Base-by-base conservation (phyloP, 2,888 invertebrate genomes). In the Osmoderma eremita region DNA sequence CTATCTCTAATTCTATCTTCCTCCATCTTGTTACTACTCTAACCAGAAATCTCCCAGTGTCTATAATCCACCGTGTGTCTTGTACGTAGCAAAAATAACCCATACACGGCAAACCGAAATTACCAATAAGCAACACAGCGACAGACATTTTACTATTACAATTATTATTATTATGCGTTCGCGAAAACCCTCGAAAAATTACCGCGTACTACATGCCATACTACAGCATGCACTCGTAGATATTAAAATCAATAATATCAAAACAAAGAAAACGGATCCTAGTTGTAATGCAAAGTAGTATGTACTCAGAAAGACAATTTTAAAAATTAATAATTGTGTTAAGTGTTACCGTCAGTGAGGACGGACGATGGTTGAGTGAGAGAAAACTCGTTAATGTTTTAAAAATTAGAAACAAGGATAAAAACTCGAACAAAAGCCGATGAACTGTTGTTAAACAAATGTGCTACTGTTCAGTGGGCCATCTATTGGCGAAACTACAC, bases 291-390 rank as follows among this genome's bases (percentile, higher is more conserved):
- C 12, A 20, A 8, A 8, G 18, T n/a, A n/a, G 24, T 1, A 30
- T 10, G 30, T 30, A 5, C 30, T 6, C 30, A 10, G 18, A n/a
- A 22, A 50, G 13, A 50, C 53, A 53, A 15, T 69, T 68, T 30
- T 6, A 30, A 6, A 30, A 30, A 30, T 30, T 30, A 67, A 65
- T 68, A 64, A 69, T 67, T 69, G 76, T 79, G 78, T 78, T 77
- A 77, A 78, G 79, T 80, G 78, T 79, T 74, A 73, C 74, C 78
- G n/a, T 30, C 30, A 30, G 30, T 30, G 30, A 30, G n/a, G 10
- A 30, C 30, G 30, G 10, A 30, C 30, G 30, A 30, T 30, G 30
- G 30, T 30, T n/a, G n/a, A n/a, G 10, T 18, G 20, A 17, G 20
- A 8, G 20, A 48, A 12, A 48, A 48, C 41, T 56, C 56, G 56